These are phyloP conservation scores for Micrasema longulum DNA, from an alignment of 1,140 invertebrate species.

Conservation along the genomic window DNA sequence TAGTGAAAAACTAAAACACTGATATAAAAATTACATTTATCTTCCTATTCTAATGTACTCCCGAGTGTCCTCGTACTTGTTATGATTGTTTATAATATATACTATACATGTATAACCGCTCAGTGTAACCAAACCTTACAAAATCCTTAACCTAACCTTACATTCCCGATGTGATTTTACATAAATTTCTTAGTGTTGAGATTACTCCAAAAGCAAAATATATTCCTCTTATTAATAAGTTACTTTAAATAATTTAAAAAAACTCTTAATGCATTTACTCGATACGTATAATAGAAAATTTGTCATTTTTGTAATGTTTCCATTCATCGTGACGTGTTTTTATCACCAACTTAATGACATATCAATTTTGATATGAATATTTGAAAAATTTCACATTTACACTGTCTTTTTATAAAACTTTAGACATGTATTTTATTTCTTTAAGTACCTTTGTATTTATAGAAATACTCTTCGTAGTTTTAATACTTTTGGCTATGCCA, in stretches of 20 bases:
- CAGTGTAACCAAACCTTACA: slow-evolving; percentile 19
- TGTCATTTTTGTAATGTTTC: no score
- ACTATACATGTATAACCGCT: slow-evolving; percentile 6
- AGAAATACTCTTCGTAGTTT: not conserved
- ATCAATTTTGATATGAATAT: slow-evolving; percentile 30
- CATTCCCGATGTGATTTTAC: slow-evolving; percentile 3
- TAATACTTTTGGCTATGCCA: slow-evolving; percentile 10
- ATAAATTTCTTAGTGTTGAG: not conserved
- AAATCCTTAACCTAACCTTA: slow-evolving; percentile 4
- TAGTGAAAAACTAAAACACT: slow-evolving; percentile 48
- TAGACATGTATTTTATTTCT: slow-evolving; percentile 9
- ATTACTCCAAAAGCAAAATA: not conserved
- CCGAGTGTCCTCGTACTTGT: not conserved
- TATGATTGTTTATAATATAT: slow-evolving; percentile 8
- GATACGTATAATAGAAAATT: no score
- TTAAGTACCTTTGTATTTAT: slow-evolving; percentile 15
- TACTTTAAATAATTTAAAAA: no score
- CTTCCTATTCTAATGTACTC: slow-evolving; percentile 1
- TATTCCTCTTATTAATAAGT: no score
- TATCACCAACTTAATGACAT: slow-evolving; percentile 9
- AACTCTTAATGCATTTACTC: no score
- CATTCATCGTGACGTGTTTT: no score
- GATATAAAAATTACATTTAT: not conserved
- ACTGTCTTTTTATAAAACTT: not conserved
- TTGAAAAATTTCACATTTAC: not conserved